Evolutionary conservation across 2,888 invertebrate genomes (phyloP).

Genomic region (Sisyra nigra): DNA sequence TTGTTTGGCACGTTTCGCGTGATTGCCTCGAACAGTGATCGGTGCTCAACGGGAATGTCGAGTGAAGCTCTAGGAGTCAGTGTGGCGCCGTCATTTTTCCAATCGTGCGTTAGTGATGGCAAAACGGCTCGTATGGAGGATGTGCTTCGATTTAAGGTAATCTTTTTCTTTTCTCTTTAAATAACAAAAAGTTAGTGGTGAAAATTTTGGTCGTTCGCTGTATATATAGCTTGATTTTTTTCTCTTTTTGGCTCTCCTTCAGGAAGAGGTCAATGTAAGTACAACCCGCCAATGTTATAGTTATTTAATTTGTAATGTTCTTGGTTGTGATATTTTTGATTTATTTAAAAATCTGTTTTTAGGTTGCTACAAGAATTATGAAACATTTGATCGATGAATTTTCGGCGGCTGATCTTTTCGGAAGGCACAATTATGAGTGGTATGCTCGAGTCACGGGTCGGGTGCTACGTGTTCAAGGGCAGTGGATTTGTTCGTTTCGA

Average conservation of each 20-base stretch:
- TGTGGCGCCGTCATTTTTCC: constrained; percentile 91
- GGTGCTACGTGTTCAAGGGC: constrained; percentile 81
- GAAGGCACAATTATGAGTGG: constrained; percentile 86
- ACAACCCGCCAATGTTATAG: constrained; percentile 16
- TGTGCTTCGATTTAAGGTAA: constrained; percentile 81
- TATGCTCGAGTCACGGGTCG: constrained; percentile 89
- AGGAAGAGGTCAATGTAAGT: constrained; percentile 64
- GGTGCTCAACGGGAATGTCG: constrained; percentile 84
- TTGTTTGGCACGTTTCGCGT: constrained; percentile 95
- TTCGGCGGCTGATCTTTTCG: constrained; percentile 89
- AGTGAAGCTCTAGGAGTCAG: constrained; percentile 90
- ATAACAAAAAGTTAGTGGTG: too few species aligned
- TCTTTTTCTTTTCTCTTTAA: constrained; percentile 5
- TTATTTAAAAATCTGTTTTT: constrained; percentile 9
- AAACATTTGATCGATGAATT: constrained; percentile 95
- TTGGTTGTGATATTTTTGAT: too few species aligned
- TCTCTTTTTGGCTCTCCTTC: constrained; percentile 23
- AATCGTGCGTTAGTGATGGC: constrained; percentile 88
- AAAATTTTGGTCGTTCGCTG: constrained; percentile 20
- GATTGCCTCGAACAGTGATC: constrained; percentile 81
- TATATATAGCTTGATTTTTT: constrained; percentile 26
- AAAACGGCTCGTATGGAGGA: constrained; percentile 93
- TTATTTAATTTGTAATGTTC: too few species aligned
- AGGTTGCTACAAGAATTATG: constrained; percentile 93
- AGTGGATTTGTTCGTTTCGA: constrained; percentile 90